Evolutionary conservation across 1,140 invertebrate genomes (phyloP), one percentile per base, ranked within the genome.

Genomic region (Delia radicum): DNA sequence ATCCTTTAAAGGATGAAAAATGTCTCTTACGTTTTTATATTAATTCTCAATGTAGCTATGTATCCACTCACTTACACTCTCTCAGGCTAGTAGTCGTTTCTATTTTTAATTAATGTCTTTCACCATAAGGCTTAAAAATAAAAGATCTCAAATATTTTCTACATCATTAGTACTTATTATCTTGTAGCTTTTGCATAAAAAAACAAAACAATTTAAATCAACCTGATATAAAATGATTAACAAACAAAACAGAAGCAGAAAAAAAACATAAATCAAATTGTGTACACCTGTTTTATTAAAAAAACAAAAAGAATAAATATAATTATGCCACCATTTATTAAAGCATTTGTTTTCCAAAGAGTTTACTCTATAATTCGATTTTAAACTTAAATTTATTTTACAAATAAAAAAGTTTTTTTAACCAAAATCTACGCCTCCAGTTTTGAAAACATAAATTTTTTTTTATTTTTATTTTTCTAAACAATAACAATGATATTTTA

Each of bases 31-130:
- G n/a, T n/a, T 33, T 1, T 37, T 37, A 13, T 37, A 2, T 37
- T 3, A 37, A 1, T 10, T 37, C 33, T 37, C 33, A 37, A 6
- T 55, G 18, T 55, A 55, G 48, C n/a, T 48, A 18, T 27, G 33
- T 69, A 33, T 69, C 65, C 65, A 69, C 65, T 31, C 65, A 37
- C 62, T 65, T 26, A 63, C 63, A 18, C 28, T 69, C 21, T 69
- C 65, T 69, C 65, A 69, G 65, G 65, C 65, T 69, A 28, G 29
- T 69, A 69, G 65, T 69, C 65, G 31, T 69, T 69, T 69, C 29
- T 69, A 31, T 69, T 69, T 69, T n/a, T 55, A 55, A 55, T 55
- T n/a, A 55, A 55, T 37, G 65, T 37, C 29, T 69, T 69, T 69
- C 65, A 33, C 29, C 33, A 18, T n/a, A 69, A 33, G 29, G 65